Percentiles rank a stretch among this genome's conserved stretches.
phyloP scores from a whole-genome alignment of 2,113 vertebrate species.

The Callithrix jacchus region DNA sequence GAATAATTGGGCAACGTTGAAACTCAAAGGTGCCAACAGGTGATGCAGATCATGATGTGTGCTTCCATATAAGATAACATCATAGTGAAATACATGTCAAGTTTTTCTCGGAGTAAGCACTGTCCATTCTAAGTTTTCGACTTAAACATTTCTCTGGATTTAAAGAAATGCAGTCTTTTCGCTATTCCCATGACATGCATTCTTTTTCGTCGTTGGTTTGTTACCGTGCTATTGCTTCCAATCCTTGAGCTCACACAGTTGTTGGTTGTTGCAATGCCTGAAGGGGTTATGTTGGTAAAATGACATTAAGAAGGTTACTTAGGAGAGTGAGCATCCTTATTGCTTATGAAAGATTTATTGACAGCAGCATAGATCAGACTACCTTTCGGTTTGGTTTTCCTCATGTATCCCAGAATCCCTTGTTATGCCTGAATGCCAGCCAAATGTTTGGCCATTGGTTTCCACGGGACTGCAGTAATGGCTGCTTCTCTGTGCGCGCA shows the following conservation, averaged over 20 bases:
- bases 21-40: slow-evolving; percentile 32
- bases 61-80: slow-evolving; percentile 32
- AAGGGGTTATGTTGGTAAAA: slow-evolving; percentile 19
- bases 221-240: slow-evolving; percentile 35
- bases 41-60: background rate
- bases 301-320: slow-evolving; percentile 55
- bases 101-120: background rate
- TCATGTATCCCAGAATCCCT: slow-evolving; percentile 82
- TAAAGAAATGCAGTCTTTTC: background rate
- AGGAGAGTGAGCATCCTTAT: background rate
- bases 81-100: background rate
- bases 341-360: slow-evolving; percentile 69
- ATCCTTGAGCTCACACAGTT: slow-evolving; percentile 33
- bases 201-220: slow-evolving; percentile 47
- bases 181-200: background rate
- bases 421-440: slow-evolving; percentile 79
- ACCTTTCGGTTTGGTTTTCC: slow-evolving; percentile 65
- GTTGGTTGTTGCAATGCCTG: background rate
- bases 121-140: background rate
- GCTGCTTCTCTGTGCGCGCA: slow-evolving; percentile 77
- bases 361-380: slow-evolving; percentile 55
- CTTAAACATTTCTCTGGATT: slow-evolving; percentile 12
- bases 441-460: slow-evolving; percentile 83
- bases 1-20: slow-evolving; percentile 43
- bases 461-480: slow-evolving; percentile 77